Percentiles rank a stretch among this genome's conserved stretches.
phyloP scores from a whole-genome alignment of 2,888 invertebrate genomes.

The Polydrusus tereticollis region DNA sequence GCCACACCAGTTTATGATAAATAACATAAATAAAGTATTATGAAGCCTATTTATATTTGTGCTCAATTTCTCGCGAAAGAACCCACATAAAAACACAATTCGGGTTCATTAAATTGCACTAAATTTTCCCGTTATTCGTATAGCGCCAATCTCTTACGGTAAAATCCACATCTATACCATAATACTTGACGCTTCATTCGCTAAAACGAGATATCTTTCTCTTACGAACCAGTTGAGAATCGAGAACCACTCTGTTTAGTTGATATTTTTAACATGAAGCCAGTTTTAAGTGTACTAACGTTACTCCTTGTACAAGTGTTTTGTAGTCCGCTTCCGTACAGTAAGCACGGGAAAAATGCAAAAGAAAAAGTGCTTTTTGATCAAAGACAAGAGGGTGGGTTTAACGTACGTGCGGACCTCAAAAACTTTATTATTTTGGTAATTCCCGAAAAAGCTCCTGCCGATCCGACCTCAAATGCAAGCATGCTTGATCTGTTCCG shows the following conservation, averaged over 20 bases:
- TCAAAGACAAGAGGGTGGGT: conserved; percentile 82
- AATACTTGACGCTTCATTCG: conserved; percentile 20
- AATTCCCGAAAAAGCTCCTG: conserved; percentile 54
- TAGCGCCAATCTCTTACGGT: conserved; percentile 43
- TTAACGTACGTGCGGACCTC: conserved; percentile 78
- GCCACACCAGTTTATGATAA: neutral
- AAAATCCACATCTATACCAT: conserved; percentile 35
- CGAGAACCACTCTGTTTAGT: conserved; percentile 26
- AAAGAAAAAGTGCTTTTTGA: conserved; percentile 68
- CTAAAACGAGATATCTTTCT: conserved; percentile 38
- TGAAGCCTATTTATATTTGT: neutral
- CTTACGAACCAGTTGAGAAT: conserved; percentile 29
- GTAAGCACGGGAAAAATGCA: neutral
- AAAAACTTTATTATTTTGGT: conserved; percentile 81
- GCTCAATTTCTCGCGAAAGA: conserved; percentile 8
- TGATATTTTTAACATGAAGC: conserved; percentile 29
- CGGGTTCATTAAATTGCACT: conserved; percentile 22
- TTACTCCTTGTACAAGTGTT: conserved; percentile 18
- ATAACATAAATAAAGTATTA: neutral
- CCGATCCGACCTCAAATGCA: conserved; percentile 41
- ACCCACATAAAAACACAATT: conserved; percentile 26
- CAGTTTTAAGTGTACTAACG: conserved; percentile 1
- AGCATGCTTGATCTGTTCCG: conserved; percentile 58
- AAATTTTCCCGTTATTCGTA: conserved; percentile 28
- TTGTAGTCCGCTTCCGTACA: conserved; percentile 9